Conservation (phyloP, 2,888 invertebrate species). For the Notodonta dromedarius region DNA sequence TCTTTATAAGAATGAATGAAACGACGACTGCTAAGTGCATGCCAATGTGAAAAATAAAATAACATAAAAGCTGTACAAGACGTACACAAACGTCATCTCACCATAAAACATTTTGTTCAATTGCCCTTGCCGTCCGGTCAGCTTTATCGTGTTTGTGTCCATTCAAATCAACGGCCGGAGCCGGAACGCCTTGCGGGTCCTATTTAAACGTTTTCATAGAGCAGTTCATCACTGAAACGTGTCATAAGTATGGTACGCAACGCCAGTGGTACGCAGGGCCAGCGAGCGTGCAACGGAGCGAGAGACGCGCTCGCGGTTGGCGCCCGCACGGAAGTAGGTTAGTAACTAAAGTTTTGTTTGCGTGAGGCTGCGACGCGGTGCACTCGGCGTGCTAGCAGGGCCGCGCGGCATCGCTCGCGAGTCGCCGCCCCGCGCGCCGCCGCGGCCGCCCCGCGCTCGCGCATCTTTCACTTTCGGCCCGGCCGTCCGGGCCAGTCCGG, state of each 20-base stretch:
- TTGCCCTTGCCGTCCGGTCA: conserved; percentile 65
- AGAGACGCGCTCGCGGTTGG: conserved; percentile 73
- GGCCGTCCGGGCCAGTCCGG: conserved; percentile 21
- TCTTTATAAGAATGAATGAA: conserved; percentile 54
- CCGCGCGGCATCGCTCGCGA: conserved; percentile 55
- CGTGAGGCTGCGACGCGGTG: conserved; percentile 82
- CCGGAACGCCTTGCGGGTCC: conserved; percentile 40
- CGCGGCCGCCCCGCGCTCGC: conserved; percentile 58
- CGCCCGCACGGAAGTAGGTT: conserved; percentile 84
- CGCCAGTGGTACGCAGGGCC: conserved; percentile 38
- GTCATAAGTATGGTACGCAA: conserved; percentile 58
- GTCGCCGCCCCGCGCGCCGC: conserved; percentile 35
- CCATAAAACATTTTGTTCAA: conserved; percentile 81
- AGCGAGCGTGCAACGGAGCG: conserved; percentile 55
- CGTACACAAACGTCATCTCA: conserved; percentile 75
- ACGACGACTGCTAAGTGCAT: conserved; percentile 66
- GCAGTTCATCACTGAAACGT: conserved; percentile 74
- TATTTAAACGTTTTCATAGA: conserved; percentile 60
- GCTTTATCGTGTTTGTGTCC: conserved; percentile 68
- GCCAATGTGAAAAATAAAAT: conserved; percentile 67
- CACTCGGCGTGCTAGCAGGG: conserved; percentile 61
- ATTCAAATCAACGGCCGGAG: conserved; percentile 62
- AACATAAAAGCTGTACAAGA: conserved; percentile 65
- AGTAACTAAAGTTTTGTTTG: conserved; percentile 84
- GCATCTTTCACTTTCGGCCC: conserved; percentile 76